These are phyloP conservation scores for Adela reaumurella DNA, from an alignment of 2,888 invertebrate genomes.

Conservation along the genomic window DNA sequence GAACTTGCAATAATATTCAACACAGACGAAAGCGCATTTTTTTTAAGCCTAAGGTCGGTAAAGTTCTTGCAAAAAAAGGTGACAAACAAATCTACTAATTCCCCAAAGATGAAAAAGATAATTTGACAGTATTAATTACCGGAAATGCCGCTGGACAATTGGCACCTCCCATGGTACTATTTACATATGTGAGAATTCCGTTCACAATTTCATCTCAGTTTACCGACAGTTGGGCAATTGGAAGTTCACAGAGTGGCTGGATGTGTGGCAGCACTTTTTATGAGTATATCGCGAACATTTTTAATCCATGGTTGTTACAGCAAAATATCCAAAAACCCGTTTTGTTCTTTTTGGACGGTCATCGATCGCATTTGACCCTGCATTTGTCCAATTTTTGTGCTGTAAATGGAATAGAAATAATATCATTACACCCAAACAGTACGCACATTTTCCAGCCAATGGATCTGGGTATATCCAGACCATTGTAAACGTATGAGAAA, in stretches of 20 bases:
- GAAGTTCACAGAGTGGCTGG: slow-evolving; percentile 20
- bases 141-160: slow-evolving; percentile 18
- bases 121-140: slow-evolving; percentile 17
- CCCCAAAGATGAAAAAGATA: slow-evolving; percentile 15
- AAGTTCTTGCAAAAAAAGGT: slow-evolving; percentile 17
- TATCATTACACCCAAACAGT: slow-evolving; percentile 13
- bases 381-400: slow-evolving; percentile 16
- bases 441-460: slow-evolving; percentile 14
- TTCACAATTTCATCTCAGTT: slow-evolving; percentile 9
- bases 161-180: slow-evolving; percentile 19
- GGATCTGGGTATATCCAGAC: slow-evolving; percentile 14
- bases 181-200: slow-evolving; percentile 17
- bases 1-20: slow-evolving; percentile 17
- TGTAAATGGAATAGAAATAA: slow-evolving; percentile 14
- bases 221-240: slow-evolving; percentile 16
- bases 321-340: slow-evolving; percentile 17
- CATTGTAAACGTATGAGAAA: slow-evolving; percentile 13
- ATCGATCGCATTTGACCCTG: slow-evolving; percentile 15
- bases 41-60: slow-evolving; percentile 15
- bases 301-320: slow-evolving; percentile 18
- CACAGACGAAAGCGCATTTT: slow-evolving; percentile 17
- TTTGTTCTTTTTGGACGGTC: slow-evolving; percentile 17
- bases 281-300: slow-evolving; percentile 22
- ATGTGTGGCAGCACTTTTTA: slow-evolving; percentile 22
- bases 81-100: slow-evolving; percentile 16